Conservation (phyloP, 2,888 invertebrate species). For the Leptura quadrifasciata region DNA sequence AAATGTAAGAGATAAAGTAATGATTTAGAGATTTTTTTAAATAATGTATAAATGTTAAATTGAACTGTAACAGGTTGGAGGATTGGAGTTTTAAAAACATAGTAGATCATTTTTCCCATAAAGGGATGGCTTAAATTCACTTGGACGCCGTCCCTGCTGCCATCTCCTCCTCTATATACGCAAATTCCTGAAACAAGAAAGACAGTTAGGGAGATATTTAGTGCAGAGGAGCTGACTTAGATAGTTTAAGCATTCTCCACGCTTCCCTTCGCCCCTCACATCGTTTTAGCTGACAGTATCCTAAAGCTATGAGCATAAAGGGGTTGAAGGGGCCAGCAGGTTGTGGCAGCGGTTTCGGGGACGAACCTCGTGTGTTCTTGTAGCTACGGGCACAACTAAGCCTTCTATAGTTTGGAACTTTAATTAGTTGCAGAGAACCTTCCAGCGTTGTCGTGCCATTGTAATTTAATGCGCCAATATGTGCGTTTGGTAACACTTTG, state of each 20-base stretch:
- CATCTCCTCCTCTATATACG: slow-evolving; percentile 37
- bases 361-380: slow-evolving; percentile 60
- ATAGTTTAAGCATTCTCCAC: slow-evolving; percentile 59
- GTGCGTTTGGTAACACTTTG: slow-evolving; percentile 56
- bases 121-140: not conserved
- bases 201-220: slow-evolving; percentile 59
- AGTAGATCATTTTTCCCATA: too few species aligned
- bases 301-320: slow-evolving; percentile 70
- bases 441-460: slow-evolving; percentile 69
- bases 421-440: slow-evolving; percentile 73
- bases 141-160: not conserved
- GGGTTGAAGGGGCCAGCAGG: slow-evolving; percentile 58
- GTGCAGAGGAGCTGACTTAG: slow-evolving; percentile 56
- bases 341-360: slow-evolving; percentile 54
- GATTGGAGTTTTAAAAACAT: too few species aligned
- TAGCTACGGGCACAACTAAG: slow-evolving; percentile 69
- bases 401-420: slow-evolving; percentile 73
- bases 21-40: too few species aligned
- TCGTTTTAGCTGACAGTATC: slow-evolving; percentile 69
- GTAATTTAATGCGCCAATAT: slow-evolving; percentile 67
- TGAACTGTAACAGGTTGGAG: too few species aligned
- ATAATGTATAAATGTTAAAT: too few species aligned
- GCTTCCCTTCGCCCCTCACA: slow-evolving; percentile 59
- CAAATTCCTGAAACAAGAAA: slow-evolving; percentile 55
- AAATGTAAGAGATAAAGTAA: too few species aligned